Evolutionary conservation across 2,797 vertebrate species (phyloP).

Genomic region (Dicrostonyx torquatus): DNA sequence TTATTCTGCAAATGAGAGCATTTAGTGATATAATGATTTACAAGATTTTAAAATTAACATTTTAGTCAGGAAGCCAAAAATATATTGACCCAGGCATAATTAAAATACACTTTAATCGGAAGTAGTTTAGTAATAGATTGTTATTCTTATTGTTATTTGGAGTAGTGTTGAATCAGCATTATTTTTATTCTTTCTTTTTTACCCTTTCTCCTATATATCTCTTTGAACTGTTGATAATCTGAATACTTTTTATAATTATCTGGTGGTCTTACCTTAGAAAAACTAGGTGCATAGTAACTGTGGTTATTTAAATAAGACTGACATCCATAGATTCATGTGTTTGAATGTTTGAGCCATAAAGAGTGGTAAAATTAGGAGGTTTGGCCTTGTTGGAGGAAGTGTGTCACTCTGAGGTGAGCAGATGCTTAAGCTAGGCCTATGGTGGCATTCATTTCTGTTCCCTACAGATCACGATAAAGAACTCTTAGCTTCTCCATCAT

Average conservation of each 20-base stretch:
- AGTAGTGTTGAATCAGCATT: background rate
- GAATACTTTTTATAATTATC: background rate
- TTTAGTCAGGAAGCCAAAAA: background rate
- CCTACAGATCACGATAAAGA: background rate
- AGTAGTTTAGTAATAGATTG: background rate
- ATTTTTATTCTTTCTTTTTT: background rate
- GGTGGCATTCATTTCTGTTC: background rate
- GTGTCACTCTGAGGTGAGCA: background rate
- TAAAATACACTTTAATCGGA: background rate
- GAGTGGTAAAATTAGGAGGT: background rate
- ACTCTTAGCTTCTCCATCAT: background rate
- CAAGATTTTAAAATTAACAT: background rate
- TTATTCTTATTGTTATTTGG: constrained; percentile 25
- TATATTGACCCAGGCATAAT: background rate
- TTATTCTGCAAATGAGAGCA: background rate
- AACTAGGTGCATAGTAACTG: background rate
- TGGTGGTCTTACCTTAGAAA: background rate
- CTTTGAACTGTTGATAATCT: background rate
- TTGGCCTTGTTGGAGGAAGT: background rate
- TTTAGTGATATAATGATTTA: background rate
- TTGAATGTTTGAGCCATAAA: background rate
- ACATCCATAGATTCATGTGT: background rate
- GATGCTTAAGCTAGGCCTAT: background rate
- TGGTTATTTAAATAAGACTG: background rate
- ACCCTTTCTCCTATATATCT: background rate